Evolutionary conservation across 2,888 invertebrate genomes (phyloP).

Genomic region (Caenorhabditis sp.): DNA sequence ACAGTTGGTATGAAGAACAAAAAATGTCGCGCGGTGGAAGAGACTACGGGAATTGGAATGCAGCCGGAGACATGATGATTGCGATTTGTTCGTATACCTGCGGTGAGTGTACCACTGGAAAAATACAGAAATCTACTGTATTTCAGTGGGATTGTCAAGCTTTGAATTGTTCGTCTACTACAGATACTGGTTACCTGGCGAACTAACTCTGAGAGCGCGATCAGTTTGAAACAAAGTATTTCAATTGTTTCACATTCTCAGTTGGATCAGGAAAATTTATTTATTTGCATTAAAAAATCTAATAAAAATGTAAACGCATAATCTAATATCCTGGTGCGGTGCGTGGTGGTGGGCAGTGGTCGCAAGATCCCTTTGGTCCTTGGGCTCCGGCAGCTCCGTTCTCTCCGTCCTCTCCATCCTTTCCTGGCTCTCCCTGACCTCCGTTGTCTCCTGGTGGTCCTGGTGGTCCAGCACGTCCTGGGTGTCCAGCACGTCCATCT

Average conservation of each 20-base stretch:
- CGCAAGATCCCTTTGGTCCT: conserved; percentile 69
- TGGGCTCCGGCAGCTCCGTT: conserved; percentile 65
- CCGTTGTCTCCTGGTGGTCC: conserved; percentile 70
- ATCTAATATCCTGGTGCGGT: conserved; percentile 68
- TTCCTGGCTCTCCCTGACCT: conserved; percentile 70
- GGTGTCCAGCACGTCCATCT: conserved; percentile 70
- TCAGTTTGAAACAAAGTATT: not conserved
- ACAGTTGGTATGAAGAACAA: conserved; percentile 62
- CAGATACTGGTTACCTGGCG: conserved; percentile 52
- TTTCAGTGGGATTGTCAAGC: conserved; percentile 45
- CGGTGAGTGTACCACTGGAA: conserved; percentile 19
- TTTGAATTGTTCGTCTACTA: conserved; percentile 47
- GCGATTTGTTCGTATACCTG: conserved; percentile 43
- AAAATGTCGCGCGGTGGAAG: conserved; percentile 45
- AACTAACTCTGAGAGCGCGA: conserved; percentile 20
- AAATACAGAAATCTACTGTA: not conserved
- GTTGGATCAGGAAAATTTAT: not conserved
- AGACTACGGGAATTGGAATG: conserved; percentile 44
- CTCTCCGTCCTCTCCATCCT: conserved; percentile 68
- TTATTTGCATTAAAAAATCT: conserved; percentile 9
- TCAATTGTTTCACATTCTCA: not conserved
- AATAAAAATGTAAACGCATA: conserved; percentile 1
- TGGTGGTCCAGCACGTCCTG: conserved; percentile 71
- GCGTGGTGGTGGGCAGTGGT: conserved; percentile 68
- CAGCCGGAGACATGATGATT: conserved; percentile 30